These are phyloP conservation scores for Zapornia atra DNA, from an alignment of 2,113 vertebrate species.

Conservation along the genomic window DNA sequence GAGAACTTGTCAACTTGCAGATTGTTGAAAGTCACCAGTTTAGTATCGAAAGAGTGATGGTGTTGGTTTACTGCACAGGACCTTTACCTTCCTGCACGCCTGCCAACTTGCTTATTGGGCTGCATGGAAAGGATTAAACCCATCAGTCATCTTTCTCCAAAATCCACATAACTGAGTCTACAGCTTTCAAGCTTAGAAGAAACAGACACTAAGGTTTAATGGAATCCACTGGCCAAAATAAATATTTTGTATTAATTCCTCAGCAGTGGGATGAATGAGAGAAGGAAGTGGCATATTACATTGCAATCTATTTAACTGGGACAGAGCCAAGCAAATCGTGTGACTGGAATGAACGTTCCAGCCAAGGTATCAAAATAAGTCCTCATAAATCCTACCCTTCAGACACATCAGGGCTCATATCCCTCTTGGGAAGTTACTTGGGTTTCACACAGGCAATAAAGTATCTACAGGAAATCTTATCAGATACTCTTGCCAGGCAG, in stretches of 20 bases:
- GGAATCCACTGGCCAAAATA: constrained; percentile 34
- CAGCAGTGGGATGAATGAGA: constrained; percentile 47
- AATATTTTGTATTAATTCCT: constrained; percentile 52
- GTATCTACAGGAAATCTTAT: not conserved
- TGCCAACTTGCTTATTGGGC: not conserved
- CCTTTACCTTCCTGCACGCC: not conserved
- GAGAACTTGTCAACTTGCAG: not conserved
- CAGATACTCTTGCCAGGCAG: not conserved
- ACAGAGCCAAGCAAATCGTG: constrained; percentile 31
- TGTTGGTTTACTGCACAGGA: not conserved
- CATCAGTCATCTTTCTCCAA: constrained; percentile 25
- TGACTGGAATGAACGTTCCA: constrained; percentile 1
- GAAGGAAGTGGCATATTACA: constrained; percentile 32
- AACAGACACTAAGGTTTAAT: constrained; percentile 14
- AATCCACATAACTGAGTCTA: constrained; percentile 3
- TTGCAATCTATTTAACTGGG: constrained; percentile 35
- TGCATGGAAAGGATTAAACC: not conserved
- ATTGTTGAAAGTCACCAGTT: not conserved
- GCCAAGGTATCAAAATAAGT: constrained; percentile 49
- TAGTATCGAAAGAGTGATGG: not conserved
- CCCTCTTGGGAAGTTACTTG: not conserved
- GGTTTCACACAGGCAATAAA: constrained; percentile 25
- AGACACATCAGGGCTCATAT: not conserved
- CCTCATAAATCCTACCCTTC: constrained; percentile 29
- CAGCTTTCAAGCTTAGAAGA: constrained; percentile 18